These are phyloP conservation scores for Spheniscus mendiculus DNA, from an alignment of 2,113 vertebrate species.

Conservation along the genomic window DNA sequence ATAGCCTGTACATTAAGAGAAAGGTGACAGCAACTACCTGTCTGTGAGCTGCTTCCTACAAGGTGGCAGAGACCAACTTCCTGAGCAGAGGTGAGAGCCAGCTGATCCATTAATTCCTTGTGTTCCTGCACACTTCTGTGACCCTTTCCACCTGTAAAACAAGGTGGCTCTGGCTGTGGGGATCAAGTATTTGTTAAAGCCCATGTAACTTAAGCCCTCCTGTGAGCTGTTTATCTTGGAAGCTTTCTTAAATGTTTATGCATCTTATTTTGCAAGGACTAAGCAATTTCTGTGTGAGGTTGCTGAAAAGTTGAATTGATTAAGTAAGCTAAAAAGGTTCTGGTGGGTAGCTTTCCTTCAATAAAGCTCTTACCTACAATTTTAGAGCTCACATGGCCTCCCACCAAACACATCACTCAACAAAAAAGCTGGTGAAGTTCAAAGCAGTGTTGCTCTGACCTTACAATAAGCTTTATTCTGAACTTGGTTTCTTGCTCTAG, in stretches of 20 bases:
- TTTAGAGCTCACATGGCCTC: background rate
- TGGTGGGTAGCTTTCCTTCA: background rate
- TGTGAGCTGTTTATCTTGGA: background rate
- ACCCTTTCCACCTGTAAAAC: background rate
- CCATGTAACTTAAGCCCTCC: background rate
- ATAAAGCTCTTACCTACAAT: background rate
- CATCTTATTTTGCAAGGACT: background rate
- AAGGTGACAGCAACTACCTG: background rate
- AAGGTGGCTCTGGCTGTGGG: background rate
- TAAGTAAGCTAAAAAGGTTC: background rate
- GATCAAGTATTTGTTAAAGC: background rate
- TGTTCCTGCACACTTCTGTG: background rate
- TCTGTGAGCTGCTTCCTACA: background rate
- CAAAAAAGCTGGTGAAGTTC: background rate
- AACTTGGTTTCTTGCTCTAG: background rate
- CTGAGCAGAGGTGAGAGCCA: background rate
- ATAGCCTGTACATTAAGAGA: background rate
- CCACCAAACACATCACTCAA: background rate
- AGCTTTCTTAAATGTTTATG: background rate
- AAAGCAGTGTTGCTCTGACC: background rate
- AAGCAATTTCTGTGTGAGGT: background rate
- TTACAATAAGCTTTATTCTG: background rate
- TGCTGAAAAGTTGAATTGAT: background rate
- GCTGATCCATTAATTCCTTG: background rate
- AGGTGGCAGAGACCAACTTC: background rate